Conservation (phyloP, 2,888 invertebrate genomes). For the Aromia moschata region DNA sequence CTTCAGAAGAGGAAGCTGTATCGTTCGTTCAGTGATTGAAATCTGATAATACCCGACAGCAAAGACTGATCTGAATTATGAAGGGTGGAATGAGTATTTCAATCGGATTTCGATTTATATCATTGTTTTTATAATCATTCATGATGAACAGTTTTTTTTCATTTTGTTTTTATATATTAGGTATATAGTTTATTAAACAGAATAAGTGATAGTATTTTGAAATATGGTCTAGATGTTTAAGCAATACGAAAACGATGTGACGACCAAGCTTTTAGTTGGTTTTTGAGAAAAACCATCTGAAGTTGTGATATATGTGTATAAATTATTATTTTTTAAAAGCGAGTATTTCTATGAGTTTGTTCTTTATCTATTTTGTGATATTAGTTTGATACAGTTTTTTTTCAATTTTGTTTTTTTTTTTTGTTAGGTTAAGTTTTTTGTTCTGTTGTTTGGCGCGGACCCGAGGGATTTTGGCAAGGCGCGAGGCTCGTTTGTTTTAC, state of each 20-base stretch:
- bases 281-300: slow-evolving; percentile 34
- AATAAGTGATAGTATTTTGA: slow-evolving; percentile 37
- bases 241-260: slow-evolving; percentile 35
- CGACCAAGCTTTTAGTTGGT: slow-evolving; percentile 40
- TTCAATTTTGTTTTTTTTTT: slow-evolving; percentile 36
- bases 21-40: slow-evolving; percentile 65
- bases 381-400: slow-evolving; percentile 44
- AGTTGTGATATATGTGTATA: slow-evolving; percentile 42
- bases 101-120: slow-evolving; percentile 34
- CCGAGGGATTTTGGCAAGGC: slow-evolving; percentile 9
- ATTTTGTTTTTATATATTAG: slow-evolving; percentile 33
- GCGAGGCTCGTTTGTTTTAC: slow-evolving; percentile 16
- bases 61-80: slow-evolving; percentile 40
- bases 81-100: slow-evolving; percentile 26
- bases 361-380: slow-evolving; percentile 47
- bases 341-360: slow-evolving; percentile 28
- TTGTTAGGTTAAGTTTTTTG: slow-evolving; percentile 25
- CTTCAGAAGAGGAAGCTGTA: slow-evolving; percentile 90
- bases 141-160: slow-evolving; percentile 20
- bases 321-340: slow-evolving; percentile 33
- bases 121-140: slow-evolving; percentile 30
- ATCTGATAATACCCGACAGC: slow-evolving; percentile 27
- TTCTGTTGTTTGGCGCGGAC: slow-evolving; percentile 3
- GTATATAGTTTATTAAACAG: slow-evolving; percentile 38
- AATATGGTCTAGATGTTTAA: slow-evolving; percentile 22